A percentile compares a stretch with the other conserved stretches of the same genome.
These are phyloP conservation scores for Chelon auratus DNA, from an alignment of 2,797 vertebrate genomes.

Conservation along the genomic window DNA sequence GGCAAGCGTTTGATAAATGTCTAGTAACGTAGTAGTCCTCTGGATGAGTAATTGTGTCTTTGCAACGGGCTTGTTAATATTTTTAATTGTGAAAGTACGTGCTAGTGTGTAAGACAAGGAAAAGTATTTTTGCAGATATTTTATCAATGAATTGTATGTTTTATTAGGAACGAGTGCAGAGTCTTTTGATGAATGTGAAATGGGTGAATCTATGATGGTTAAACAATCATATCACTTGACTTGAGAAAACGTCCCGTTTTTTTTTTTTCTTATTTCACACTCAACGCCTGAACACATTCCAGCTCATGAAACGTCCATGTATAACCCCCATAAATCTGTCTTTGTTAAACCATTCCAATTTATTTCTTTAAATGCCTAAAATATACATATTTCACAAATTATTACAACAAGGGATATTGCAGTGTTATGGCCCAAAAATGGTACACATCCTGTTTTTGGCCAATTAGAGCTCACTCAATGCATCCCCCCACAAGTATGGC, in stretches of 20 bases:
- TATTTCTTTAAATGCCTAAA: constrained; percentile 85
- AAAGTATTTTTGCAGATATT: constrained; percentile 81
- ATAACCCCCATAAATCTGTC: constrained; percentile 61
- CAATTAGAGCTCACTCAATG: constrained; percentile 61
- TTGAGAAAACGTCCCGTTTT: constrained; percentile 55
- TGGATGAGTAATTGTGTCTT: constrained; percentile 24
- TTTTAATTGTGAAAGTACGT: constrained; percentile 60
- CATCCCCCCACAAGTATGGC: constrained; percentile 42
- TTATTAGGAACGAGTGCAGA: constrained; percentile 79
- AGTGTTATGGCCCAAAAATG: constrained; percentile 74
- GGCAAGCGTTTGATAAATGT: constrained; percentile 26
- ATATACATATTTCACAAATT: constrained; percentile 86
- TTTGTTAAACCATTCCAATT: constrained; percentile 84
- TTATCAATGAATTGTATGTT: constrained; percentile 75
- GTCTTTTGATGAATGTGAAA: constrained; percentile 70
- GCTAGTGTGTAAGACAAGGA: constrained; percentile 70
- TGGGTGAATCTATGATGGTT: constrained; percentile 64
- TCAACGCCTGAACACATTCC: constrained; percentile 56
- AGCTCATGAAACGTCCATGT: constrained; percentile 59
- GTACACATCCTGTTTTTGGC: constrained; percentile 69
- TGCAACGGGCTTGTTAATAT: constrained; percentile 46
- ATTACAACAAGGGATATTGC: constrained; percentile 83
- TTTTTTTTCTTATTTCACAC: constrained; percentile 47
- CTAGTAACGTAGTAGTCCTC: constrained; percentile 34
- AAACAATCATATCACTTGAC: constrained; percentile 72